Evolutionary conservation across 2,797 vertebrate species (phyloP).

Genomic region (Lophotriccus pileatus): DNA sequence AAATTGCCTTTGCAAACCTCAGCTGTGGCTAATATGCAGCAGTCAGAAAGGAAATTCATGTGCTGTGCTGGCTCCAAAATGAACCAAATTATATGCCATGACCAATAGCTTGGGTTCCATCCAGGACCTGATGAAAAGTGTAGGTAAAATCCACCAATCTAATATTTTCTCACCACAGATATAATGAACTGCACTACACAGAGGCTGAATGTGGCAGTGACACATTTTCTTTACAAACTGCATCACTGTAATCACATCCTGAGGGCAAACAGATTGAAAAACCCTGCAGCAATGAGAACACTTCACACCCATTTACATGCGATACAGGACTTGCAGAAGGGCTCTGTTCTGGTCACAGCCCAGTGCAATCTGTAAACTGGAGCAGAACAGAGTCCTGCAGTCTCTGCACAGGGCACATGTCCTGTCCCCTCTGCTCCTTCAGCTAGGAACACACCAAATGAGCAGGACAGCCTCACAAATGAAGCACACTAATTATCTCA

Average conservation of each 20-base stretch:
- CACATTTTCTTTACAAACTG: not conserved
- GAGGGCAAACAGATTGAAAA: not conserved
- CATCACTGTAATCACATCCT: not conserved
- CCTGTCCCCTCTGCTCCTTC: not conserved
- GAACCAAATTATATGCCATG: not conserved
- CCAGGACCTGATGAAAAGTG: not conserved
- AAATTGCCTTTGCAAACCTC: not conserved
- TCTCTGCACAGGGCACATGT: not conserved
- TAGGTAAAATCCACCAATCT: not conserved
- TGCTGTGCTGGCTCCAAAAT: not conserved
- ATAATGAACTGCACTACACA: not conserved
- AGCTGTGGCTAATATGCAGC: not conserved
- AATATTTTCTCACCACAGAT: not conserved
- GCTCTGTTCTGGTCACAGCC: not conserved
- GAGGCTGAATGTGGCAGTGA: not conserved
- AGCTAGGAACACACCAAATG: fast-evolving
- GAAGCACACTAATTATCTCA: not conserved
- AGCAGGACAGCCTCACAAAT: not conserved
- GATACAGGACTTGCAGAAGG: not conserved
- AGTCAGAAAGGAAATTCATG: not conserved
- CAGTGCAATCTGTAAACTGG: not conserved
- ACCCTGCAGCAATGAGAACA: not conserved
- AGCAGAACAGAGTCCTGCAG: not conserved
- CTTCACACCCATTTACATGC: not conserved
- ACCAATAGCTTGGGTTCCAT: not conserved